Conservation (phyloP, 2,113 vertebrate species). For the Ictalurus punctatus region DNA sequence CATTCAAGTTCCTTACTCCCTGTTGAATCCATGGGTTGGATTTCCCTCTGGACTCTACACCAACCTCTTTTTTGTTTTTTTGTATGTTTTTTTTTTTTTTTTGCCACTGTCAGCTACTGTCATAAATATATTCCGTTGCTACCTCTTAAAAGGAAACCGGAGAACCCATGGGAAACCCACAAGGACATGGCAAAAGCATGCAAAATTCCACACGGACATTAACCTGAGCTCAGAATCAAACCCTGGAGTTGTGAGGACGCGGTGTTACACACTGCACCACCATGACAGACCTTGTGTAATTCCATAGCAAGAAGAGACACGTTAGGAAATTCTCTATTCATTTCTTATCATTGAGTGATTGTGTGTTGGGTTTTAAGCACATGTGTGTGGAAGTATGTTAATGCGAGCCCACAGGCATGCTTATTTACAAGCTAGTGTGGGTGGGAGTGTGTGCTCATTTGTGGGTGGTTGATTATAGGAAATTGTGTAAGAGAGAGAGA, state of each 20-base stretch:
- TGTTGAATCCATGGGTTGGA: background rate
- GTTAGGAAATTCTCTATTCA: background rate
- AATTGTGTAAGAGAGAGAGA: constrained; percentile 3
- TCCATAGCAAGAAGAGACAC: background rate
- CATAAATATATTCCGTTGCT: background rate
- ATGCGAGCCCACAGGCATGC: background rate
- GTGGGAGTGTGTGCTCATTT: constrained; percentile 4
- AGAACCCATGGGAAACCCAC: background rate
- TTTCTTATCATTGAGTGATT: constrained; percentile 14
- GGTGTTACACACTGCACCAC: background rate
- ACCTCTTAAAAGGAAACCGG: background rate
- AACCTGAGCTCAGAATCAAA: background rate
- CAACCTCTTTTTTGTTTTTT: background rate
- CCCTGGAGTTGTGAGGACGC: background rate
- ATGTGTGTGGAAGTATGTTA: background rate
- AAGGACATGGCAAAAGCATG: background rate
- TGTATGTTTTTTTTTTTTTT: background rate
- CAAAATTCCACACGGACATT: background rate
- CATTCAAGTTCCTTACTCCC: background rate
- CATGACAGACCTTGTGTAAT: background rate
- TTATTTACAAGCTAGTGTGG: constrained; percentile 19
- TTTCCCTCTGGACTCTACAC: background rate
- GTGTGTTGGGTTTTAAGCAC: background rate
- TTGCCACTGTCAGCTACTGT: background rate
- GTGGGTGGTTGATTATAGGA: constrained; percentile 18